Base-by-base conservation (phyloP, 2,888 invertebrate species). In the Drosophila incognita region DNA sequence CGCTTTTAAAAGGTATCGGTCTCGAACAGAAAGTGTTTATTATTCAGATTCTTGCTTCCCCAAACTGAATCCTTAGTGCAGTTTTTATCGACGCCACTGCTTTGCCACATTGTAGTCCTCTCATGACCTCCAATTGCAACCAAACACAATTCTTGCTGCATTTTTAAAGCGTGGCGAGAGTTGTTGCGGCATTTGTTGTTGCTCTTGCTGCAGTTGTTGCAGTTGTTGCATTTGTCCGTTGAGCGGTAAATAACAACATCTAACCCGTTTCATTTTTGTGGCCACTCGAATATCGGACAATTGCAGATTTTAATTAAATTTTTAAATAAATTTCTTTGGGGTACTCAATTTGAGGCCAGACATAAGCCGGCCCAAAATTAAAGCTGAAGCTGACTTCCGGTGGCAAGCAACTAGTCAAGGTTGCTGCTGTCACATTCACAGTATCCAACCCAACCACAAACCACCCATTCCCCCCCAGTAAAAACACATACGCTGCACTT, bases 301-400 rank as follows among this genome's bases (percentile, higher is more conserved):
- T 85, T 85, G 71, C 68, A 53, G 64, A 27, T 85, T 83, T 83
- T 85, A 87, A 83, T 87, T 85, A 82, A 65, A 84, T 74, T 84
- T 82, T 72, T 42, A 69, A 49, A 65, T 29, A 49, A 72, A 62
- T 69, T 73, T 69, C 58, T 13, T 35, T 40, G 35, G 31, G 21
- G 24, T 33, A 35, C 35, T 40, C 40, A 11, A 40, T 35, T 51
- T 69, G 15, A 2, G 57, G 57, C 21, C 29, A 31, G 42, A 31
- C 42, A 69, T 70, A 52, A 56, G 56, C 42, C 36, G 51, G n/a
- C 18, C 21, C 42, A 31, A 63, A 56, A 56, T 77, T 75, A 76
- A 78, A 76, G 78, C 58, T 38, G 7, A 57, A 29, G n/a, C 21
- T 42, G n/a, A 40, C 15, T n/a, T 40, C 15, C 29, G 48, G 24